Percentiles rank a stretch among this genome's conserved stretches.
Evolutionary conservation across 1,140 invertebrate genomes (phyloP).

Genomic region (Listronotus oregonensis): DNA sequence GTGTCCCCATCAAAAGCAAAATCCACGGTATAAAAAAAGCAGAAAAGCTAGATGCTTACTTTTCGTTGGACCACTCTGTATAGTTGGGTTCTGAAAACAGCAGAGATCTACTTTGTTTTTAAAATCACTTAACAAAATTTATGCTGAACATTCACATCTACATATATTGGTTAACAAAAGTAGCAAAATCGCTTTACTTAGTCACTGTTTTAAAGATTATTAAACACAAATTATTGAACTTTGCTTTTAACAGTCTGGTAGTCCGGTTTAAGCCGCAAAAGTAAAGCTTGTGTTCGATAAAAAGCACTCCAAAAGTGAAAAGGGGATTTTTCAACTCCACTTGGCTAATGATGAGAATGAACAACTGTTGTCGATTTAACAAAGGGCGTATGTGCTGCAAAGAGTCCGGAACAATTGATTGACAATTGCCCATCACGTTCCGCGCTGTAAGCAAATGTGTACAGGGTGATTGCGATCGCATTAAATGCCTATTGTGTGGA

Average conservation of each 20-base stretch:
- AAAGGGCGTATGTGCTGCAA: constrained; percentile 7
- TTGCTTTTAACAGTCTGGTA: constrained; percentile 8
- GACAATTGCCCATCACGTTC: constrained; percentile 18
- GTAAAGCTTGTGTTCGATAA: too few species aligned
- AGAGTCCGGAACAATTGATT: constrained; percentile 19
- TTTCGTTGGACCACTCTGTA: too few species aligned
- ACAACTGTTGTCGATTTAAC: constrained; percentile 23
- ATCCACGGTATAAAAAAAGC: too few species aligned
- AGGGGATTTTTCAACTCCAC: constrained; percentile 18
- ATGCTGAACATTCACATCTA: too few species aligned
- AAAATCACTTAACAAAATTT: too few species aligned
- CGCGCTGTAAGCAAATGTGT: constrained; percentile 14
- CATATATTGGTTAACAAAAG: too few species aligned
- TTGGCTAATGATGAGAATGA: constrained; percentile 23
- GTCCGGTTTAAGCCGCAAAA: background rate
- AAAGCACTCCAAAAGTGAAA: constrained; percentile 16
- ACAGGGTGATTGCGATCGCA: background rate
- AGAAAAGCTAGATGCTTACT: too few species aligned
- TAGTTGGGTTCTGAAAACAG: too few species aligned
- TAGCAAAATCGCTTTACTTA: too few species aligned
- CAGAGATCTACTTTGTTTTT: too few species aligned
- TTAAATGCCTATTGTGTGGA: background rate
- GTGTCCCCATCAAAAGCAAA: too few species aligned
- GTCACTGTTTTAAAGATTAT: too few species aligned
- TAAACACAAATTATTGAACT: constrained; percentile 9